Evolutionary conservation across 2,113 vertebrate species (phyloP).

Genomic region (Myrmecophaga tridactyla): DNA sequence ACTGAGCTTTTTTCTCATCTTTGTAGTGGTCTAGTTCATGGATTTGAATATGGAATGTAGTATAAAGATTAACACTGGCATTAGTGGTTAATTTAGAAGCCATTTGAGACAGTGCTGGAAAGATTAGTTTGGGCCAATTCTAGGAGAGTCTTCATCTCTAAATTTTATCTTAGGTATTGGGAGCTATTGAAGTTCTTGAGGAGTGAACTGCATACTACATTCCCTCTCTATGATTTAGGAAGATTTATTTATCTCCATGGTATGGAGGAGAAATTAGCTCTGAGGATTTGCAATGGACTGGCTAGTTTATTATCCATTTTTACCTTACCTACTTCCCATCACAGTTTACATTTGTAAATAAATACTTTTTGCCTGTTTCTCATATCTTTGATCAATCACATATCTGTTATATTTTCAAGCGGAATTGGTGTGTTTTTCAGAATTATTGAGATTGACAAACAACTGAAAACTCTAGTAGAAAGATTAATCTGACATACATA

Average conservation of each 20-base stretch:
- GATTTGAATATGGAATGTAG: not conserved
- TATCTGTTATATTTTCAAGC: not conserved
- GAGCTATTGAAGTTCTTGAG: not conserved
- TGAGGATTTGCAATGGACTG: not conserved
- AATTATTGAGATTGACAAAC: not conserved
- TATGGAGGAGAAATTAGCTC: not conserved
- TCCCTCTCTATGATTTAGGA: not conserved
- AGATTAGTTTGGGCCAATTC: not conserved
- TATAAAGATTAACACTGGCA: not conserved
- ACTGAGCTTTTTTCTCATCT: not conserved
- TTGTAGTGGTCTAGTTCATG: not conserved
- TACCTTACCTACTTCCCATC: not conserved
- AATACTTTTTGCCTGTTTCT: not conserved
- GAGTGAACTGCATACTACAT: not conserved
- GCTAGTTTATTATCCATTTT: not conserved
- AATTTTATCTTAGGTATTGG: not conserved
- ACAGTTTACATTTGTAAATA: conserved; percentile 19
- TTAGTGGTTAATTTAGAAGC: conserved; percentile 1
- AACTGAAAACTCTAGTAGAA: conserved; percentile 6
- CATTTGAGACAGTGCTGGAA: conserved; percentile 1
- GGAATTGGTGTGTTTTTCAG: conserved; percentile 20
- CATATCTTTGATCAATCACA: not conserved
- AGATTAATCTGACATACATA: not conserved
- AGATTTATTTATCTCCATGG: not conserved
- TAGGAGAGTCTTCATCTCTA: not conserved